A percentile compares a stretch with the other conserved stretches of the same genome.
Conservation (phyloP, 1,140 invertebrate genomes). For the Cardiocondyla obscurior region DNA sequence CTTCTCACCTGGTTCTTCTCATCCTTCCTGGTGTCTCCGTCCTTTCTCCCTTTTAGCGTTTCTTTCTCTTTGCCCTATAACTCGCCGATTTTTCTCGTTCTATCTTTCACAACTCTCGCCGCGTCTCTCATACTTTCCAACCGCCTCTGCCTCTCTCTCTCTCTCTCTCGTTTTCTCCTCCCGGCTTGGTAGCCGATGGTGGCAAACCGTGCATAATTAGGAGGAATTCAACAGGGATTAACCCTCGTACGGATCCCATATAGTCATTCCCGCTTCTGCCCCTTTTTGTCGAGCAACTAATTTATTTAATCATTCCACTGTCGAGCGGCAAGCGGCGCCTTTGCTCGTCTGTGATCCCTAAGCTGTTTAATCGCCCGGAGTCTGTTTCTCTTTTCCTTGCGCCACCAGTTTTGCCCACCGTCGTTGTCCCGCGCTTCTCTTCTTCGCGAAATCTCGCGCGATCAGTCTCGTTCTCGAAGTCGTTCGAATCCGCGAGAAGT, state of each 20-base stretch:
- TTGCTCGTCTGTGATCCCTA: slow-evolving; percentile 72
- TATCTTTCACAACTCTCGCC: slow-evolving; percentile 17
- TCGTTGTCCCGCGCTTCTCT: slow-evolving; percentile 18
- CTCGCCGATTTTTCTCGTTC: slow-evolving; percentile 42
- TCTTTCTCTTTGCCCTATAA: slow-evolving; percentile 48
- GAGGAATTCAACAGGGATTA: slow-evolving; percentile 83
- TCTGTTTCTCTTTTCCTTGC: slow-evolving; percentile 62
- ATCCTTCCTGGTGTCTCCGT: background rate
- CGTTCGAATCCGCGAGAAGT: slow-evolving; percentile 58
- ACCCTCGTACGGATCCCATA: slow-evolving; percentile 80
- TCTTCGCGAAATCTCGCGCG: slow-evolving; percentile 50
- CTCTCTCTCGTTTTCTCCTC: slow-evolving; percentile 18
- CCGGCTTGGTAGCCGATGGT: slow-evolving; percentile 75
- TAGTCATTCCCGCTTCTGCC: slow-evolving; percentile 79
- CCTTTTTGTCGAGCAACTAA: slow-evolving; percentile 82
- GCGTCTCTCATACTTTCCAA: background rate
- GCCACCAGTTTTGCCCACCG: slow-evolving; percentile 12
- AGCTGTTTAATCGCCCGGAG: slow-evolving; percentile 77
- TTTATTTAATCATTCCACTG: slow-evolving; percentile 81
- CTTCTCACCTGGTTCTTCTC: background rate
- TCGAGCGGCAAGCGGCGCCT: slow-evolving; percentile 76
- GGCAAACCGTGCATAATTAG: slow-evolving; percentile 83
- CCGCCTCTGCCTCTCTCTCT: slow-evolving; percentile 12
- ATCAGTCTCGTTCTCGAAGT: slow-evolving; percentile 9
- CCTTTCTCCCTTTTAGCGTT: slow-evolving; percentile 18